Evolutionary conservation across 2,797 vertebrate genomes (phyloP), one percentile per base, ranked within the genome.

Genomic region (Coregonus sp.): DNA sequence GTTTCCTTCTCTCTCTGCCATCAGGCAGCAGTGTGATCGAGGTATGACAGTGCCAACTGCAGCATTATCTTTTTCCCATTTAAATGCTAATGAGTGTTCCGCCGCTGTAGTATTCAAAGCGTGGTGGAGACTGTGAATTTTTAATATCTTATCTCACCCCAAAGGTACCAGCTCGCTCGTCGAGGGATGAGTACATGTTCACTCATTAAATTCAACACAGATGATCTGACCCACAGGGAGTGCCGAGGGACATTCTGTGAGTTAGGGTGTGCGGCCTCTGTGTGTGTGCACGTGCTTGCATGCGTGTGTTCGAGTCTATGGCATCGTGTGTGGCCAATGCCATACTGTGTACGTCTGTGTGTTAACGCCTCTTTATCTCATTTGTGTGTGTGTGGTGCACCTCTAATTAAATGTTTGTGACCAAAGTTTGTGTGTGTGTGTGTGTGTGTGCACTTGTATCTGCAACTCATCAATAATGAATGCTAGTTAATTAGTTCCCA

Each of bases 61-160:
- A 3, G 79, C 75, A 81, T 91, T 93, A 94, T 93, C 91, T 92
- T 92, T 93, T 94, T 92, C 86, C 91, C 76, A 94, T 95, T 94
- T 94, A 94, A 94, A 94, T 94, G 93, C 92, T 94, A 95, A 95
- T 94, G 93, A 93, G 93, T 63, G 50, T 29, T 68, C 31, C 77
- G 78, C 89, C 84, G 85, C 87, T 80, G n/a, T 86, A 86, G 76
- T 20, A 90, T 89, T 91, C 86, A 90, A 89, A 90, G 89, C 68
- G 70, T 82, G 31, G 85, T 73, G 71, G 88, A 92, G 87, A 85
- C 85, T 90, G 92, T 91, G 93, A 92, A 93, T 91, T 90, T 93
- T 90, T 92, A 89, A 93, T 92, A 89, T 91, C 88, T 91, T 91
- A 90, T 93, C 90, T 87, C 90, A 90, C 84, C 82, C 59, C 85